Evolutionary conservation across 1,140 invertebrate genomes (phyloP), one percentile per base, ranked within the genome.

Genomic region (Helicoverpa armigera): DNA sequence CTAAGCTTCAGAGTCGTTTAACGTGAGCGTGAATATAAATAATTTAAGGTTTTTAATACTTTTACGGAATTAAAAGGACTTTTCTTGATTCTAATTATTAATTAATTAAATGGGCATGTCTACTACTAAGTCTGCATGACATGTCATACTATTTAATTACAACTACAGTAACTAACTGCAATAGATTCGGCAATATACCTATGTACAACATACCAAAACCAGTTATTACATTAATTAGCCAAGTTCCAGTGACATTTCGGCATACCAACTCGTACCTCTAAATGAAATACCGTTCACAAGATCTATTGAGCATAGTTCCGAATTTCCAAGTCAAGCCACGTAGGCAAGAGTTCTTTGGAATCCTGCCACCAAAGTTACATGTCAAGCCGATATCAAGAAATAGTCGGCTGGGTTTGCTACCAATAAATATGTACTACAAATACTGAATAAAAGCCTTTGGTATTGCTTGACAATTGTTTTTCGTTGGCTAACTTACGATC

Each of bases 351-450:
- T 53, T 43, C 23, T 14, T 79, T 79, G 69, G 81, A 70, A 79
- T 35, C 0, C 18, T 63, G 74, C 76, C 81, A 79, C 76, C 11
- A 56, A 56, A 79, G 69, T 79, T 78, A 18, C 75, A 77, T 82
- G 75, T 73, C 54, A 70, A 23, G 58, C 14, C 14, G 48, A n/a
- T 54, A 74, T 80, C 35, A 77, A 77, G 23, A n/a, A 63, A 31
- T 13, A 12, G 4, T n/a, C 60, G 18, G 23, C 43, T 48, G 35
- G 56, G 50, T 77, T 77, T 65, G 67, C 75, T 35, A 67, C 23
- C 75, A 67, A 77, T 77, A 77, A 77, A 77, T 61, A 65, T 54
- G 60, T 61, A 2, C 3, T n/a, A 18, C 75, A 77, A 67, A 77
- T 77, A 77, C 18, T 70, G 65, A 60, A 70, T 70, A 70, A 79